Evolutionary conservation across 2,113 vertebrate genomes (phyloP), one percentile per base, ranked within the genome.

Genomic region (Myrmophylax atrothorax): DNA sequence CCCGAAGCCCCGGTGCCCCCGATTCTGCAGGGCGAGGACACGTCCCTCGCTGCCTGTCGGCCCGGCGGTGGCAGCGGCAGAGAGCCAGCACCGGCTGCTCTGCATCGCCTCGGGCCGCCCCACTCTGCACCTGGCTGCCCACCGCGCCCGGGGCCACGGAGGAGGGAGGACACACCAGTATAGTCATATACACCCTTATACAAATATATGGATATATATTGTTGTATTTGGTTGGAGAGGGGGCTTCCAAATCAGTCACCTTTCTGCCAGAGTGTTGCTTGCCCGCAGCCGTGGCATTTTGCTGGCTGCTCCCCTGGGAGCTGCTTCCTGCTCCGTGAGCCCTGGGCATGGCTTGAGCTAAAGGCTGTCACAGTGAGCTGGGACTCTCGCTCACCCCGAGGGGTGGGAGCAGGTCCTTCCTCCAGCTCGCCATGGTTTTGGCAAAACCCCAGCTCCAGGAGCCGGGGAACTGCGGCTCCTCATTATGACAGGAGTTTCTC

Each of bases 381-480:
- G 63, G 44, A 44, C 63, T 90, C 59, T 63, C 11, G 4, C 56
- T 74, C 40, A 18, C 13, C 52, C 31, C 9, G 6, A n/a, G 33
- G 77, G 78, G 14, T 28, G 31, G 47, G 63, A 84, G 15, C 11
- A 9, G 76, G 72, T 50, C 75, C 67, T 76, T 52, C 67, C 68
- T 80, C 59, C 4, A 7, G 72, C 64, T 89, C 6, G 1, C 1
- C 20, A 47, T 26, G 75, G n/a, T 66, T 91, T 75, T 96, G 93
- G 95, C 93, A 84, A 46, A 87, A 91, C 68, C 93, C 89, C 94
- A 95, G 91, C 81, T 75, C 84, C 7, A 3, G 69, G 84, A 92
- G 89, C 91, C 23, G 14, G 93, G 29, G 92, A 94, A 92, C 94
- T 96, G 94, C 91, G 52, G 93, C 74, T 92, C 74, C 93, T 89